Evolutionary conservation across 2,113 vertebrate genomes (phyloP), one percentile per base, ranked within the genome.

Genomic region (Macquaria ambigua): DNA sequence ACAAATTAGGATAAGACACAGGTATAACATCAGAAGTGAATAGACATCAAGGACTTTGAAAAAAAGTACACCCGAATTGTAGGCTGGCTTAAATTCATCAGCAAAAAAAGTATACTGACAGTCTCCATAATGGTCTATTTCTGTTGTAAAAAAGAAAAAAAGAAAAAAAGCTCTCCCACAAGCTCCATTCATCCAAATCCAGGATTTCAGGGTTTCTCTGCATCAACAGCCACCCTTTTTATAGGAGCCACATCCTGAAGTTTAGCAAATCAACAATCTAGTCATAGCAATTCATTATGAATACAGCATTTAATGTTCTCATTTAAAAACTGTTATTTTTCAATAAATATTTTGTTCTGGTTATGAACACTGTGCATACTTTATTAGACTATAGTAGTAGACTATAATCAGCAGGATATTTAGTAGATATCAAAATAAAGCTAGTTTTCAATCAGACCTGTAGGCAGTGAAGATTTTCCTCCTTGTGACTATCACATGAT

Each of bases 1-100:
- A 90, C 78, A 92, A 71, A 75, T 20, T 67, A 73, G 37, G 31
- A 58, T 21, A 46, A 25, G n/a, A 83, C 73, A 92, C 8, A 84
- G 39, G 59, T 28, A 43, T n/a, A 82, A 89, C 62, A 90, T 46
- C 31, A 84, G 66, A n/a, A 53, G 39, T 39, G 52, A 77, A 77
- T 39, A 43, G 23, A 78, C 52, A 87, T 77, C 50, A 84, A 52
- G 53, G 16, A 64, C 62, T 55, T 61, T 21, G 10, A 15, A 69
- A 83, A 72, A 69, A 23, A 61, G 55, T 5, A 59, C 73, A 75
- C 43, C 48, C 4, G 10, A 39, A 28, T n/a, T 46, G 7, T 6
- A 16, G 11, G 79, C 25, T 74, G 52, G 28, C 25, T 83, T 75
- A 28, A 70, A 50, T 28, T 64, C 3, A 18, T 50, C 25, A 58